Conservation (phyloP, 2,888 invertebrate species). For the Trisateles emortualis region DNA sequence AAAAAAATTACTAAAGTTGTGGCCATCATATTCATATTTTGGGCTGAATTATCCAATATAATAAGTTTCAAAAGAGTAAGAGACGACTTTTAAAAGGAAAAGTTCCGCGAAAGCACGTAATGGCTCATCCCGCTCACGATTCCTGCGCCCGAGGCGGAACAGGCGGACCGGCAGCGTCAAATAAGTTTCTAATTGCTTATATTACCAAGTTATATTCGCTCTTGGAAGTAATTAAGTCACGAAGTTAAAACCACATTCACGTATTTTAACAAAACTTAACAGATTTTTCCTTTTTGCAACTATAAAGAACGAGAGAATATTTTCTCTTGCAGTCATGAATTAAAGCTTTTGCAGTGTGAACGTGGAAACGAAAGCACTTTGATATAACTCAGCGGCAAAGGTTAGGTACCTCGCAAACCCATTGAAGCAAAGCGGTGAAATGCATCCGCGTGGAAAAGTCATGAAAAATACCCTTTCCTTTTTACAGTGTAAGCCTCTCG, state of each 20-base stretch:
- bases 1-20: conserved; percentile 82
- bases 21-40: conserved; percentile 83
- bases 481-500: conserved; percentile 67
- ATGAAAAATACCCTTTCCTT: conserved; percentile 72
- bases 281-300: conserved; percentile 52
- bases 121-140: conserved; percentile 85
- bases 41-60: conserved; percentile 83
- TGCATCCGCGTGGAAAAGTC: conserved; percentile 73
- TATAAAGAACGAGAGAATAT: conserved; percentile 45
- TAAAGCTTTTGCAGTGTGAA: conserved; percentile 49
- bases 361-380: conserved; percentile 62
- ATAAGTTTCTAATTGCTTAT: conserved; percentile 87
- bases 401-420: conserved; percentile 63
- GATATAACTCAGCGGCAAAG: conserved; percentile 66
- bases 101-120: conserved; percentile 84
- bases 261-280: conserved; percentile 66
- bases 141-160: conserved; percentile 81
- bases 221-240: conserved; percentile 83
- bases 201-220: conserved; percentile 86
- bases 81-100: conserved; percentile 86
- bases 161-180: conserved; percentile 84
- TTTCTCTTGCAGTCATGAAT: conserved; percentile 47
- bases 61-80: conserved; percentile 85
- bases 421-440: conserved; percentile 72
- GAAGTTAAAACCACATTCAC: conserved; percentile 79